Evolutionary conservation across 1,140 invertebrate genomes (phyloP).

Genomic region (Temnothorax curvispinosus): DNA sequence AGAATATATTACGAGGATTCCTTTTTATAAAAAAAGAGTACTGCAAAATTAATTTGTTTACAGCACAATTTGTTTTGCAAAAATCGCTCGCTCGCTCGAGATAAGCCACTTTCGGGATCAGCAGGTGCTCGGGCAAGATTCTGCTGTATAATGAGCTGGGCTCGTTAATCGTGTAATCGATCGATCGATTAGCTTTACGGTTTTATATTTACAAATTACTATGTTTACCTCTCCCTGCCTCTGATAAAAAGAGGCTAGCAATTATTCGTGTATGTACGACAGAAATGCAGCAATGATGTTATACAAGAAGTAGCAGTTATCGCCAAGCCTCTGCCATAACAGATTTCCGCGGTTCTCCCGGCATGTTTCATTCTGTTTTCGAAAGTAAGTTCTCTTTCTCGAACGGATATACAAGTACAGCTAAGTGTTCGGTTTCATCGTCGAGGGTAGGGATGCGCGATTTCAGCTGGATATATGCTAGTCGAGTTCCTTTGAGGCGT

Average conservation of each 20-base stretch:
- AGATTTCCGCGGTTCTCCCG: neutral
- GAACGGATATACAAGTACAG: slow-evolving; percentile 53
- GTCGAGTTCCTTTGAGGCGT: slow-evolving; percentile 71
- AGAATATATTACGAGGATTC: neutral
- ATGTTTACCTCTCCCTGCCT: neutral
- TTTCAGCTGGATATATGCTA: slow-evolving; percentile 65
- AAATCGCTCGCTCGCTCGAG: slow-evolving; percentile 4
- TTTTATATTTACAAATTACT: slow-evolving; percentile 48
- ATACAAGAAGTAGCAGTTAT: neutral
- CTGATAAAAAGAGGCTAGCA: neutral
- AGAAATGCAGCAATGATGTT: neutral
- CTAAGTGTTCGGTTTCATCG: slow-evolving; percentile 46
- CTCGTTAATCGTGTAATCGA: slow-evolving; percentile 49
- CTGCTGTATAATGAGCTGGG: slow-evolving; percentile 39
- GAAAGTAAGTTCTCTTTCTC: slow-evolving; percentile 2
- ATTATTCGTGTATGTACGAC: neutral
- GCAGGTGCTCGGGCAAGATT: slow-evolving; percentile 63
- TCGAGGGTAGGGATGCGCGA: slow-evolving; percentile 69
- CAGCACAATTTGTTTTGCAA: neutral
- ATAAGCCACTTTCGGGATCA: neutral
- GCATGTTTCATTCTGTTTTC: neutral
- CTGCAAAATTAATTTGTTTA: slow-evolving; percentile 15
- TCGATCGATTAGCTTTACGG: slow-evolving; percentile 42
- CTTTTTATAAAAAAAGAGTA: neutral
- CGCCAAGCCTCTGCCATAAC: neutral